phyloP scores from a whole-genome alignment of 2,888 invertebrate genomes.

The Lasioglossum lativentre region DNA sequence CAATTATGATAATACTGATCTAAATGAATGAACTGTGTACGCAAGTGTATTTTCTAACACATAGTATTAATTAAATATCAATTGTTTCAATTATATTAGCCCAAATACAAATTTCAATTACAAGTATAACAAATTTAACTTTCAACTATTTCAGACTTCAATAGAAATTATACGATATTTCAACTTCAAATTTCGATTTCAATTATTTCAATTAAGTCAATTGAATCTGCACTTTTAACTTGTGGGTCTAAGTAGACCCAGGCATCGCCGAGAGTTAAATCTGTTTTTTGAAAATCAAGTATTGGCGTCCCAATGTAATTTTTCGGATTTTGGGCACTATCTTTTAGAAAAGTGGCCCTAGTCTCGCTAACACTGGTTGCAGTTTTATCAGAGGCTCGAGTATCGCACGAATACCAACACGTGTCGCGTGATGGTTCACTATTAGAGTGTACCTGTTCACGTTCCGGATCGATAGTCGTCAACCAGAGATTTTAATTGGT shows the following conservation, averaged over 20 bases:
- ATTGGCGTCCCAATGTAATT: background rate
- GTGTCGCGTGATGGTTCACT: slow-evolving; percentile 8
- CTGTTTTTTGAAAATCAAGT: background rate
- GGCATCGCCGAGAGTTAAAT: background rate
- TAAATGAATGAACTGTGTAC: background rate
- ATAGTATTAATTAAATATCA: no score
- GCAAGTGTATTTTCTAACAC: background rate
- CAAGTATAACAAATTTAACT: no score
- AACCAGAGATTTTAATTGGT: slow-evolving; percentile 11
- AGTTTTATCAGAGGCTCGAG: background rate
- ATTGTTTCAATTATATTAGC: no score
- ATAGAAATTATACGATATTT: no score
- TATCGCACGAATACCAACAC: background rate
- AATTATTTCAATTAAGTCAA: no score
- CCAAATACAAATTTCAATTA: no score
- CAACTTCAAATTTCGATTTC: no score
- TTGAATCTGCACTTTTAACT: no score
- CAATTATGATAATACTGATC: no score
- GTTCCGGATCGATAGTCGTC: slow-evolving; percentile 11
- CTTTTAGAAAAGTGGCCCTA: background rate
- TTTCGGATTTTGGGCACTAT: background rate
- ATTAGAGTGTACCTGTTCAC: background rate
- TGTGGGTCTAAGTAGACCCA: background rate
- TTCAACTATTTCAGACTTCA: no score
- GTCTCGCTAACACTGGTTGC: background rate